A percentile compares a stretch with the other conserved stretches of the same genome.
Conservation (phyloP, 2,888 invertebrate genomes). For the Himalopsyche kuldschensis region DNA sequence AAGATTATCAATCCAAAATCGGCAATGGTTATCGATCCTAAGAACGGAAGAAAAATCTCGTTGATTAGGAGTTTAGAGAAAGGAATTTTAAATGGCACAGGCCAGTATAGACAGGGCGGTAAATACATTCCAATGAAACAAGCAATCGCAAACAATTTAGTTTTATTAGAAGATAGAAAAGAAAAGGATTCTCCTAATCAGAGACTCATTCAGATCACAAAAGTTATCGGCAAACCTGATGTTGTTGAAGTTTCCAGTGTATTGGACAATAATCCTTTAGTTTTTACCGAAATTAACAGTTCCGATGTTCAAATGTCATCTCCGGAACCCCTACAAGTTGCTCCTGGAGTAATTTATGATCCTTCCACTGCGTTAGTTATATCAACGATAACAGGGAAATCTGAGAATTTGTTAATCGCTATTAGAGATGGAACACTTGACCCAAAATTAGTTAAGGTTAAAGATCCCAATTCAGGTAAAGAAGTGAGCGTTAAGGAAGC, state of each 20-base stretch:
- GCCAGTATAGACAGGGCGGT: slow-evolving; percentile 67
- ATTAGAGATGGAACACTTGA: slow-evolving; percentile 75
- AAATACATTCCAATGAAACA: slow-evolving; percentile 70
- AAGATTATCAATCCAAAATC: slow-evolving; percentile 85
- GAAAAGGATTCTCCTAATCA: slow-evolving; percentile 58
- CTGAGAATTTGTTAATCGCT: slow-evolving; percentile 73
- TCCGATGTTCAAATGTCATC: slow-evolving; percentile 47
- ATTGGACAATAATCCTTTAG: slow-evolving; percentile 52
- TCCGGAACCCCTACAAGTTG: slow-evolving; percentile 70
- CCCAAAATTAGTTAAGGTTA: slow-evolving; percentile 64
- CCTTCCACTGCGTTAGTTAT: slow-evolving; percentile 75
- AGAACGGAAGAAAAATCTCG: slow-evolving; percentile 68
- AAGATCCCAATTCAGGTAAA: slow-evolving; percentile 70
- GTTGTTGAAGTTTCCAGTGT: slow-evolving; percentile 69
- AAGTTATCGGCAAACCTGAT: slow-evolving; percentile 70
- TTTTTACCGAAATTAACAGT: slow-evolving; percentile 54
- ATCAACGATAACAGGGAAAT: slow-evolving; percentile 70
- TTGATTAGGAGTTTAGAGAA: slow-evolving; percentile 76
- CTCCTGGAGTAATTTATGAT: slow-evolving; percentile 75
- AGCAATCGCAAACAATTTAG: slow-evolving; percentile 67
- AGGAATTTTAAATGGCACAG: slow-evolving; percentile 75
- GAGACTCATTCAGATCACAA: slow-evolving; percentile 72
- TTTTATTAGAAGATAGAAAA: slow-evolving; percentile 62
- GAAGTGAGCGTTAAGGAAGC: slow-evolving; percentile 64
- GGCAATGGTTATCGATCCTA: slow-evolving; percentile 78